Evolutionary conservation across 2,113 vertebrate species (phyloP), one percentile per base, ranked within the genome.

Genomic region (Equus quagga): DNA sequence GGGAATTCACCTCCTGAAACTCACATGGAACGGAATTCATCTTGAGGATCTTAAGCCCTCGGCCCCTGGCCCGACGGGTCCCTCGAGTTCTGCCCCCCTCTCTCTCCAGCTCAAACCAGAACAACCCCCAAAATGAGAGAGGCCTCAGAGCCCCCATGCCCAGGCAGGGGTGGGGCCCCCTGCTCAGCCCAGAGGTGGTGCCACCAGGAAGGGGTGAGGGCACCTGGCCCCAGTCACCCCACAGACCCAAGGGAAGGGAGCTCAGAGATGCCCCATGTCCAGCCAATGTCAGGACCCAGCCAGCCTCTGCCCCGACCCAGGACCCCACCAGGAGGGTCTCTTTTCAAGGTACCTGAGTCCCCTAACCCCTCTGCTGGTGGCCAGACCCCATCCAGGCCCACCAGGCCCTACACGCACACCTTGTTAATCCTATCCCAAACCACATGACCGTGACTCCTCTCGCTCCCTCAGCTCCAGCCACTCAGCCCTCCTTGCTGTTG

Each of bases 41-140:
- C 69, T 44, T 0, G 0, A 1, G 60, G 7, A 94, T 12, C 17
- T 65, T 49, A 46, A 76, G 44, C 46, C 31, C 19, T 56, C 5
- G 3, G 12, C 6, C 13, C 60, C 60, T 14, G 1, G 31, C 13
- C 19, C 17, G 26, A 11, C 0, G 1, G 41, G 21, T 14, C 26
- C 13, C 41, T 79, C 5, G 0, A 11, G 24, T 1, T 54, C 64
- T 41, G 58, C 15, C 15, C n/a, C 44, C 7, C n/a, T 23, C 21
- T 10, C 7, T 15, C 15, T 51, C 49, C 54, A 70, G 49, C 18
- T 44, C 58, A 79, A 31, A 72, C 13, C 9, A 31, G 26, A 64
- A 65, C 31, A 18, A 36, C 2, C 11, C 5, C 23, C 4, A 18
- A 81, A 24, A 44, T 3, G 15, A 92, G 33, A 60, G 62, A 51